Evolutionary conservation across 2,888 invertebrate species (phyloP).

Genomic region (Desoria tigrina): DNA sequence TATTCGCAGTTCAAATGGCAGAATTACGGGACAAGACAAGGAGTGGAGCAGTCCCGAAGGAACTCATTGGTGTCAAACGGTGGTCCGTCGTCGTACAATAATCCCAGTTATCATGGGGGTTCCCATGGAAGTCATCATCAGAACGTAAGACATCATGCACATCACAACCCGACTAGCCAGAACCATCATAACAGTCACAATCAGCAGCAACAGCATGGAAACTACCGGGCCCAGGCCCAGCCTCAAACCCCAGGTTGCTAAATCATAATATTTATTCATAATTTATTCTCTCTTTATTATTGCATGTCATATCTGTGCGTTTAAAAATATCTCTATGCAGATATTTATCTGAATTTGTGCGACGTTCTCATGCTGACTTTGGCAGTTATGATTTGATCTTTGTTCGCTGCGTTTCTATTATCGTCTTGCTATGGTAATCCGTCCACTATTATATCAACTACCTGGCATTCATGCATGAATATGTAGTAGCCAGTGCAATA

Average conservation of each 20-base stretch:
- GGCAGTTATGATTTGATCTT: background rate
- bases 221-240: constrained; percentile 34
- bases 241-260: constrained; percentile 51
- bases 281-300: constrained; percentile 21
- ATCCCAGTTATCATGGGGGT: constrained; percentile 4
- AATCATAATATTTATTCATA: constrained; percentile 19
- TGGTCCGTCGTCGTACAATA: background rate
- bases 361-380: constrained; percentile 4
- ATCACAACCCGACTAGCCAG: constrained; percentile 30
- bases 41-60: constrained; percentile 49
- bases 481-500: background rate
- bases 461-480: background rate
- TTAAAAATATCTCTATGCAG: constrained; percentile 14
- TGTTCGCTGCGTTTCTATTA: background rate
- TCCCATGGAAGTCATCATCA: constrained; percentile 16
- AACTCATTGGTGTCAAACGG: constrained; percentile 20
- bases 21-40: constrained; percentile 49
- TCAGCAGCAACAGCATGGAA: constrained; percentile 15
- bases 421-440: background rate
- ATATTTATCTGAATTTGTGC: constrained; percentile 2
- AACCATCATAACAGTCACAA: constrained; percentile 25
- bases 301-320: constrained; percentile 19
- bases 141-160: constrained; percentile 21
- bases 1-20: constrained; percentile 54
- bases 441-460: background rate